A percentile compares a stretch with the other conserved stretches of the same genome.
phyloP scores from a whole-genome alignment of 2,113 vertebrate species.

The Plecotus auritus region DNA sequence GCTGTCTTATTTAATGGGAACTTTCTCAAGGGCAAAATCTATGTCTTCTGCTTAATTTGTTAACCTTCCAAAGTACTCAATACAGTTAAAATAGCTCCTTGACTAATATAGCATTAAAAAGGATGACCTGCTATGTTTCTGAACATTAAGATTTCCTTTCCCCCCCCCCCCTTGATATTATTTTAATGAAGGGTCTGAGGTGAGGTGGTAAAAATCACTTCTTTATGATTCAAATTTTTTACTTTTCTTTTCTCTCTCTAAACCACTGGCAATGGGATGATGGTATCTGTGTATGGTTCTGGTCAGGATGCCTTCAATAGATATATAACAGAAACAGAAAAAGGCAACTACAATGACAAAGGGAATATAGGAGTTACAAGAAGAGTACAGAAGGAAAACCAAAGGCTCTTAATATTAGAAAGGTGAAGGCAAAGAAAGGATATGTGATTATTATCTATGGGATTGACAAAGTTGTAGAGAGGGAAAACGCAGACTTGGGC shows the following conservation, averaged over 20 bases:
- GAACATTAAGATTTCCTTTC: background rate
- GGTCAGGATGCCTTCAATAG: background rate
- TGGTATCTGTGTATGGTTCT: background rate
- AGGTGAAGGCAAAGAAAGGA: background rate
- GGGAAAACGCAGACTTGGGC: background rate
- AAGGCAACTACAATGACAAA: constrained; percentile 3
- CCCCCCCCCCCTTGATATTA: background rate
- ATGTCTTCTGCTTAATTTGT: constrained; percentile 17
- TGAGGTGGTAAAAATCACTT: background rate
- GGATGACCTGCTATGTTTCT: background rate
- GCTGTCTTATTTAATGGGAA: background rate
- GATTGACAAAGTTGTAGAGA: background rate
- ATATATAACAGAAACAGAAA: constrained; percentile 31
- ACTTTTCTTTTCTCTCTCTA: background rate
- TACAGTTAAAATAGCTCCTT: background rate
- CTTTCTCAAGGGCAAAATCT: background rate
- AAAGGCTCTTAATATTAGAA: background rate
- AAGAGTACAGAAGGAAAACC: background rate
- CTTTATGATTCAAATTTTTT: background rate
- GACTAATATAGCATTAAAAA: constrained; percentile 22
- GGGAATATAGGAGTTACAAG: background rate
- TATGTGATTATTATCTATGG: background rate
- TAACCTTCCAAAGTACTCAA: background rate
- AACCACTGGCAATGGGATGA: background rate
- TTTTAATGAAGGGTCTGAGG: background rate